Percentiles rank a stretch among this genome's conserved stretches.
Conservation (phyloP, 2,888 invertebrate genomes). For the Drosophila pseudotakahashii region DNA sequence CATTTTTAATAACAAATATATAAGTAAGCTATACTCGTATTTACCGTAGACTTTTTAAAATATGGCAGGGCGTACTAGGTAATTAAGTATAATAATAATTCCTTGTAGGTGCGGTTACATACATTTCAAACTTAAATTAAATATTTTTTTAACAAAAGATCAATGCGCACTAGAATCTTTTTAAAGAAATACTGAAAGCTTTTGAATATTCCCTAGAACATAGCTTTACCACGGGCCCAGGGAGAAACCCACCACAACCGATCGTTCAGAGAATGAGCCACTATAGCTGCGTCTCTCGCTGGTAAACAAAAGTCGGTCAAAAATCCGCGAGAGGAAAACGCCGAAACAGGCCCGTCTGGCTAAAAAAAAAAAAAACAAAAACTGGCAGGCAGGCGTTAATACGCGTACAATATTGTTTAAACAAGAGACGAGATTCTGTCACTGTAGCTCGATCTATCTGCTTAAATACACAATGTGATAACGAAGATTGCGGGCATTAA, state of each 20-base stretch:
- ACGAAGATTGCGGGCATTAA: slow-evolving; percentile 66
- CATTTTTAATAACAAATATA: background rate
- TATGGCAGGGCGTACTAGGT: too few relatives aligned
- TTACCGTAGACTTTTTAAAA: too few relatives aligned
- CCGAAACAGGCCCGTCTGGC: slow-evolving; percentile 31
- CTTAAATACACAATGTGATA: slow-evolving; percentile 68
- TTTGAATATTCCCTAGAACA: background rate
- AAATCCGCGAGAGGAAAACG: slow-evolving; percentile 11
- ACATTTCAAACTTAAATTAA: too few relatives aligned
- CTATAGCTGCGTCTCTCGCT: slow-evolving; percentile 42
- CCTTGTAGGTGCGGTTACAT: too few relatives aligned
- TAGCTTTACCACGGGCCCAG: slow-evolving; percentile 14
- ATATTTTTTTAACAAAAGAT: background rate
- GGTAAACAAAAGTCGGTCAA: slow-evolving; percentile 65
- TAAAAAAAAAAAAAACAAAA: slow-evolving; percentile 14
- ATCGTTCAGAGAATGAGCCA: slow-evolving; percentile 12
- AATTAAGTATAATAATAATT: too few relatives aligned
- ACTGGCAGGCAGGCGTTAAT: slow-evolving; percentile 37
- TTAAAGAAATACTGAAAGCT: slow-evolving; percentile 9
- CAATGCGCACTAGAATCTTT: background rate
- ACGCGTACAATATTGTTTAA: slow-evolving; percentile 36
- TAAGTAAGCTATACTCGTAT: background rate
- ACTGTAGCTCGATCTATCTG: slow-evolving; percentile 63
- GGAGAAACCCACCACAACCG: slow-evolving; percentile 23
- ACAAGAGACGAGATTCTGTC: slow-evolving; percentile 43